phyloP scores from a whole-genome alignment of 1,140 invertebrate species.

The Phortica variegata region DNA sequence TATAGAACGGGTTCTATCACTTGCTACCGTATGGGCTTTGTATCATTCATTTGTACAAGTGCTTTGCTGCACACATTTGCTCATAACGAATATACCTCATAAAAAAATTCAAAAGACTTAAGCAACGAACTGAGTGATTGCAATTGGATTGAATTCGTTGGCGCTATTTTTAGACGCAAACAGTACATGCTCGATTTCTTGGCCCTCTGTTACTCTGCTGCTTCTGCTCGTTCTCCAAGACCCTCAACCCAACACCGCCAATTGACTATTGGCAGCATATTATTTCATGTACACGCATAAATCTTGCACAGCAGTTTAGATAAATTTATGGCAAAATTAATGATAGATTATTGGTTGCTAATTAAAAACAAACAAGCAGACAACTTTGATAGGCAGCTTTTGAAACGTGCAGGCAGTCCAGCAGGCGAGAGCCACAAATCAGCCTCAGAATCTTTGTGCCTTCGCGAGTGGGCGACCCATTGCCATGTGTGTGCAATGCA shows the following conservation, averaged over 20 bases:
- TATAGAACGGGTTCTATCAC: no score
- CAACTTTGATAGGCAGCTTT: no score
- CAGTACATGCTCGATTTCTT: conserved; percentile 40
- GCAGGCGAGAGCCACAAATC: no score
- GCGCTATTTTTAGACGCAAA: conserved; percentile 44
- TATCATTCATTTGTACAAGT: no score
- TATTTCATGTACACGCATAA: conserved; percentile 53
- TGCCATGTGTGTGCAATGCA: no score
- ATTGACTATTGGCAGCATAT: conserved; percentile 41
- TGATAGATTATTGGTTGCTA: conserved; percentile 55
- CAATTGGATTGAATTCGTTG: conserved; percentile 41
- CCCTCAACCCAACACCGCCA: conserved; percentile 12
- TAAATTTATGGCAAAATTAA: conserved; percentile 55
- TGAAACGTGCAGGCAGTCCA: no score
- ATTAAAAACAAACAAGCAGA: conserved; percentile 53
- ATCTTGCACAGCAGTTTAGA: conserved; percentile 54
- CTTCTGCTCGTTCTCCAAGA: background rate
- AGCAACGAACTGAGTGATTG: conserved; percentile 54
- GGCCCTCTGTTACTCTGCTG: conserved; percentile 28
- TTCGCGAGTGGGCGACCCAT: no score
- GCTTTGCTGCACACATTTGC: no score
- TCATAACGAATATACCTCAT: no score
- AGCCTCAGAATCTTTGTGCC: no score
- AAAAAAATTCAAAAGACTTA: conserved; percentile 54
- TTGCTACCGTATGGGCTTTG: no score